phyloP scores from a whole-genome alignment of 2,797 vertebrate species.

The Sus cebifrons region DNA sequence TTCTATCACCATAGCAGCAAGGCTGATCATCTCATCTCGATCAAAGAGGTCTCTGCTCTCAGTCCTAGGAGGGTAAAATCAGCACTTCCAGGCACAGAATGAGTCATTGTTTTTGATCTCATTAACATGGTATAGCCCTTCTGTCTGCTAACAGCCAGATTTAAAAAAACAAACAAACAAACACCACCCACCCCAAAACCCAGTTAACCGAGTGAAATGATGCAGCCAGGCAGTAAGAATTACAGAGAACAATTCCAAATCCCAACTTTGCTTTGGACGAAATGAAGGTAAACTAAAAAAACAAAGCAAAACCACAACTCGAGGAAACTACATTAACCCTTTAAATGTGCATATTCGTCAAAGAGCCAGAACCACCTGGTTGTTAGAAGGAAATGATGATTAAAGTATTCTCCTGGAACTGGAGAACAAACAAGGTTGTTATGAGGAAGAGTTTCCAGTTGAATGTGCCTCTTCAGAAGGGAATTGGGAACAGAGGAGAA shows the following conservation, averaged over 20 bases:
- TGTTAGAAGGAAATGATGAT: neutral
- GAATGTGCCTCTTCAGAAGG: neutral
- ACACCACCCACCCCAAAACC: neutral
- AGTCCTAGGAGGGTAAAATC: slow-evolving; percentile 19
- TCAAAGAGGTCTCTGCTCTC: slow-evolving; percentile 29
- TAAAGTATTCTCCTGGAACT: neutral
- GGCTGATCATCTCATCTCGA: slow-evolving; percentile 18
- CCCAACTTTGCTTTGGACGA: neutral
- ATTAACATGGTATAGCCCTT: neutral
- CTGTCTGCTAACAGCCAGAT: slow-evolving; percentile 43
- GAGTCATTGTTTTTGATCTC: slow-evolving; percentile 56
- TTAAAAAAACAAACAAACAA: neutral
- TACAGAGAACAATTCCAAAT: neutral
- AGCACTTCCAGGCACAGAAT: neutral
- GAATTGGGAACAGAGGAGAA: neutral
- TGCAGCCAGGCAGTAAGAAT: neutral
- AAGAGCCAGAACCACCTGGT: neutral
- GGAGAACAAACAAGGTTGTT: neutral
- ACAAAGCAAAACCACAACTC: neutral
- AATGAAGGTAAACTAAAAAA: neutral
- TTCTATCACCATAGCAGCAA: slow-evolving; percentile 12
- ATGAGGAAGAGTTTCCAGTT: neutral
- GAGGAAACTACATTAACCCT: neutral
- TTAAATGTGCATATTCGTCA: neutral
- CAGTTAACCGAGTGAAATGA: slow-evolving; percentile 1